phyloP scores from a whole-genome alignment of 2,888 invertebrate species.

The Chloroclysta siterata region DNA sequence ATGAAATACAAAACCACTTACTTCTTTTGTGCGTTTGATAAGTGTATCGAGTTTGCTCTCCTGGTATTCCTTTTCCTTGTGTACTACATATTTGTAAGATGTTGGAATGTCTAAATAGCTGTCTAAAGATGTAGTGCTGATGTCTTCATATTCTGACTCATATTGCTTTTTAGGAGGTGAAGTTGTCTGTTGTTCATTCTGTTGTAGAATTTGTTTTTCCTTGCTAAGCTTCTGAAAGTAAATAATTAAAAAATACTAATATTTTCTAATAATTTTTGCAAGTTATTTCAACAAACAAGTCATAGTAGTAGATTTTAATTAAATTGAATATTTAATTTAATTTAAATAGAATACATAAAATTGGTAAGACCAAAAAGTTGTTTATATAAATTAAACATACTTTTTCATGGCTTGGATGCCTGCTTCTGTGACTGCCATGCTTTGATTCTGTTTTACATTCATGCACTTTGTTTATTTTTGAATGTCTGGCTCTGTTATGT shows the following conservation, averaged over 20 bases:
- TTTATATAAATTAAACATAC: slow-evolving; percentile 16
- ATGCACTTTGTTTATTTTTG: background rate
- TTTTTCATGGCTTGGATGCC: slow-evolving; percentile 11
- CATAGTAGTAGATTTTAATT: no score
- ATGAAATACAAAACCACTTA: slow-evolving; percentile 31
- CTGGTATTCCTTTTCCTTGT: background rate
- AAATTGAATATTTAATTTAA: background rate
- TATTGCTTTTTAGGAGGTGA: slow-evolving; percentile 1
- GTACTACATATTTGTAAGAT: slow-evolving; percentile 26
- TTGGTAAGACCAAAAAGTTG: background rate
- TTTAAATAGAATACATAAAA: background rate
- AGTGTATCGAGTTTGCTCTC: slow-evolving; percentile 52
- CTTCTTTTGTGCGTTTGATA: slow-evolving; percentile 55
- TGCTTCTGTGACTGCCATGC: slow-evolving; percentile 8
- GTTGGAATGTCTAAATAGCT: slow-evolving; percentile 19
- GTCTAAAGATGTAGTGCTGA: slow-evolving; percentile 31
- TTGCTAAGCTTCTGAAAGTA: slow-evolving; percentile 14
- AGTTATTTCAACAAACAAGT: no score
- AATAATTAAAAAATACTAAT: background rate
- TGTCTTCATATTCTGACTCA: slow-evolving; percentile 29
- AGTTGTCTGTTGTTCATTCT: background rate
- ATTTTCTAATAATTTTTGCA: background rate
- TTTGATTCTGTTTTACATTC: slow-evolving; percentile 3
- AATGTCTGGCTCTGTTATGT: background rate
- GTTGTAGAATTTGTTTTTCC: slow-evolving; percentile 3